Conservation (phyloP, 2,888 invertebrate genomes). For the Polydesmus complanatus region DNA sequence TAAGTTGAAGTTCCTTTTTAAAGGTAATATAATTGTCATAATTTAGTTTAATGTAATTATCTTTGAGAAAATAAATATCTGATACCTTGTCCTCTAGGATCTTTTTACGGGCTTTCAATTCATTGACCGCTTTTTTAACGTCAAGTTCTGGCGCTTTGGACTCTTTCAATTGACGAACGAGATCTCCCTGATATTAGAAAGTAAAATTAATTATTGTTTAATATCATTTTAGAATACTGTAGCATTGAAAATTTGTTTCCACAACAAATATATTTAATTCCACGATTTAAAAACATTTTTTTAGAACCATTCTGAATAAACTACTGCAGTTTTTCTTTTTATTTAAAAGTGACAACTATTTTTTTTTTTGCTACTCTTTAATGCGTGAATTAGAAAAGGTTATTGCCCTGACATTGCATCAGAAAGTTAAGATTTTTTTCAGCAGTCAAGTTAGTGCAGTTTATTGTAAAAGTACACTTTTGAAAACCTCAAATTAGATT, state of each 20-base stretch:
- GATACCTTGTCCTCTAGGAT: constrained; percentile 65
- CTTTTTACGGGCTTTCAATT: constrained; percentile 81
- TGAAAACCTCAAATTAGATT: too few relatives aligned
- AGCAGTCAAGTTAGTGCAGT: too few relatives aligned
- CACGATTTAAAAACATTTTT: not conserved
- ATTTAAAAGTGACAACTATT: too few relatives aligned
- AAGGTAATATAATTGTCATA: constrained; percentile 5
- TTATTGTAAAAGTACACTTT: too few relatives aligned
- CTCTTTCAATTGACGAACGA: constrained; percentile 74
- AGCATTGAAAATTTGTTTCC: too few relatives aligned
- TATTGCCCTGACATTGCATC: not conserved
- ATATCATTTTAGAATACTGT: not conserved
- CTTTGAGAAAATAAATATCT: too few relatives aligned
- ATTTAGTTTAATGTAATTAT: not conserved
- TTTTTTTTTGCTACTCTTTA: not conserved
- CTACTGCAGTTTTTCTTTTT: too few relatives aligned
- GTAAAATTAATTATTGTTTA: not conserved
- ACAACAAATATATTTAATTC: not conserved
- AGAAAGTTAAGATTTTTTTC: too few relatives aligned
- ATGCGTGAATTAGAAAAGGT: not conserved
- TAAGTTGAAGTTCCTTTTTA: constrained; percentile 56
- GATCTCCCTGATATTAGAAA: constrained; percentile 53
- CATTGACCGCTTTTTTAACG: constrained; percentile 83
- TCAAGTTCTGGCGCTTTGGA: constrained; percentile 80
- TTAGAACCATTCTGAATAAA: too few relatives aligned